A percentile compares a stretch with the other conserved stretches of the same genome.
These are phyloP conservation scores for Thumatha senex DNA, from an alignment of 2,888 invertebrate species.

Conservation along the genomic window DNA sequence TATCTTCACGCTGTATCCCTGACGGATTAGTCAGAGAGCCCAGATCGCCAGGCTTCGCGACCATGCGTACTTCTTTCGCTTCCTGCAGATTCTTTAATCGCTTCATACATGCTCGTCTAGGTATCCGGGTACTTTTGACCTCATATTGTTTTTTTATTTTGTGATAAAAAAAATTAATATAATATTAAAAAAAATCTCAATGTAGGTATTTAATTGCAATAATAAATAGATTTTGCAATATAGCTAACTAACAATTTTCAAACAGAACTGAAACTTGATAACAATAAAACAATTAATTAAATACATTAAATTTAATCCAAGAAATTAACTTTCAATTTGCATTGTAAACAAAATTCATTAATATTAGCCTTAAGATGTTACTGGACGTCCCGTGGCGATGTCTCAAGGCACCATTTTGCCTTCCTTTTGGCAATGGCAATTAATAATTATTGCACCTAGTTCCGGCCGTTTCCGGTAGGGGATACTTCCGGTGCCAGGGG, in stretches of 20 bases:
- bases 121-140: too few relatives aligned
- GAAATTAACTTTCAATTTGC: slow-evolving; percentile 43
- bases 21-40: too few relatives aligned
- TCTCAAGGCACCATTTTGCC: slow-evolving; percentile 61
- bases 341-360: slow-evolving; percentile 40
- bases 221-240: neutral
- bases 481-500: slow-evolving; percentile 51
- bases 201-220: neutral
- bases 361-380: slow-evolving; percentile 27
- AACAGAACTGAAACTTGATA: neutral
- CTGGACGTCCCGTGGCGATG: slow-evolving; percentile 55
- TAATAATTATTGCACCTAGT: slow-evolving; percentile 80
- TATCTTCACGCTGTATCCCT: too few relatives aligned
- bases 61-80: too few relatives aligned
- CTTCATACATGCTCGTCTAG: too few relatives aligned
- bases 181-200: too few relatives aligned
- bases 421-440: slow-evolving; percentile 63
- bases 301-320: slow-evolving; percentile 29
- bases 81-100: too few relatives aligned
- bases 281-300: neutral
- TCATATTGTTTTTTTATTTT: too few relatives aligned
- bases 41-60: too few relatives aligned
- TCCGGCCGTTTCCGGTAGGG: slow-evolving; percentile 68
- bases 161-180: too few relatives aligned
- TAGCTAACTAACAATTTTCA: too few relatives aligned